Evolutionary conservation across 2,888 invertebrate genomes (phyloP).

Genomic region (Caenorhabditis sp.): DNA sequence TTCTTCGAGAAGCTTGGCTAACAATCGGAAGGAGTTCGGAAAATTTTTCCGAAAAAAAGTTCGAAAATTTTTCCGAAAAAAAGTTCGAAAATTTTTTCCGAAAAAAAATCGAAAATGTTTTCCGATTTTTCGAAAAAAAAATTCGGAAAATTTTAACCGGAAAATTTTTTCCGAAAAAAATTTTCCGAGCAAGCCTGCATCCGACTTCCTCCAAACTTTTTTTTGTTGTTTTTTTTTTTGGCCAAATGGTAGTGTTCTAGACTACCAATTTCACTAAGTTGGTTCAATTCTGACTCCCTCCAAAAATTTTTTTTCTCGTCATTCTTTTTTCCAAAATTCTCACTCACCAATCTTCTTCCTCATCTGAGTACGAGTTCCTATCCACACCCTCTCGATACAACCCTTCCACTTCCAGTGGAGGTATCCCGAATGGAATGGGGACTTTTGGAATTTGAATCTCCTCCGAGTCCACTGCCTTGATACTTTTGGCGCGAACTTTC

Average conservation of each 20-base stretch:
- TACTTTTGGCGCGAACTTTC: conserved; percentile 15
- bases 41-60: too few relatives aligned
- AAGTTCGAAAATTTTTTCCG: too few relatives aligned
- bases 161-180: too few relatives aligned
- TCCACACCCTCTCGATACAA: background rate
- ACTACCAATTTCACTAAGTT: background rate
- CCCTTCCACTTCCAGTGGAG: conserved; percentile 11
- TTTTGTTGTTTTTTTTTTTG: background rate
- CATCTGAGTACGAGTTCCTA: conserved; percentile 9
- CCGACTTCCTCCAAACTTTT: background rate
- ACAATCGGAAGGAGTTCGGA: too few relatives aligned
- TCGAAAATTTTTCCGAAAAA: too few relatives aligned
- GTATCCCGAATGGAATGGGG: conserved; percentile 27
- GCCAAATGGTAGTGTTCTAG: background rate
- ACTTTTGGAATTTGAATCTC: background rate
- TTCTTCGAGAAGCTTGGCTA: too few relatives aligned
- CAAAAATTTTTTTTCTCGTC: background rate
- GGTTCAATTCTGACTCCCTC: background rate
- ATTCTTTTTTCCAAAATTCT: background rate
- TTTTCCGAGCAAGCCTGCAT: too few relatives aligned
- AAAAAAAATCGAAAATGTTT: too few relatives aligned
- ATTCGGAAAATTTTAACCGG: too few relatives aligned
- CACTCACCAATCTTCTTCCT: conserved; percentile 26
- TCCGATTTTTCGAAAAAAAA: too few relatives aligned
- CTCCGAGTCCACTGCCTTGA: conserved; percentile 21